Conservation (phyloP, 2,888 invertebrate genomes). For the Athalia rosae region DNA sequence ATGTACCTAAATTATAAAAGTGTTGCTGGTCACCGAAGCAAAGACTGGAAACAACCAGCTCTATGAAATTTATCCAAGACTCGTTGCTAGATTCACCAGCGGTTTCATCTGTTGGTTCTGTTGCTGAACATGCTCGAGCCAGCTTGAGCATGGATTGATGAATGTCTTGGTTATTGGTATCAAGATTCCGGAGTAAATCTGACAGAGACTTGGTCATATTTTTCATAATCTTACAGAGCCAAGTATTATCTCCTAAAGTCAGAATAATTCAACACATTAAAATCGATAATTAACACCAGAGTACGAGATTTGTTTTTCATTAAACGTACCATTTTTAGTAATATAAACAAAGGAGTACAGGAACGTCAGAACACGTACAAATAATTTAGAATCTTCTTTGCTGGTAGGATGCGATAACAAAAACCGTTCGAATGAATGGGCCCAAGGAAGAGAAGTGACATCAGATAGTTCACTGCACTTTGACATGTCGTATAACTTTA, state of each 20-base stretch:
- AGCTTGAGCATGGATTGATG: constrained; percentile 67
- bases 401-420: constrained; percentile 80
- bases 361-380: constrained; percentile 75
- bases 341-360: constrained; percentile 66
- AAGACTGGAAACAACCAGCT: constrained; percentile 74
- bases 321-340: constrained; percentile 60
- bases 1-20: constrained; percentile 77
- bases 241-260: constrained; percentile 54
- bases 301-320: neutral
- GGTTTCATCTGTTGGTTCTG: constrained; percentile 54
- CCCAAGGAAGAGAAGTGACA: constrained; percentile 78
- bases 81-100: constrained; percentile 53
- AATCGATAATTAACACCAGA: neutral
- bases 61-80: constrained; percentile 74
- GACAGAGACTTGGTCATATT: constrained; percentile 65
- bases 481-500: constrained; percentile 70
- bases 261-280: neutral
- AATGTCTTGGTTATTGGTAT: constrained; percentile 63
- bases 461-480: constrained; percentile 64
- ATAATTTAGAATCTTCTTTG: constrained; percentile 78
- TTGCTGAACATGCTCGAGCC: constrained; percentile 63
- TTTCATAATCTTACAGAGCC: constrained; percentile 63
- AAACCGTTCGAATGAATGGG: constrained; percentile 78
- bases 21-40: constrained; percentile 75
- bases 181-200: constrained; percentile 62